Conservation (phyloP, 2,113 vertebrate genomes). For the Sinocyclocheilus anshuiensis region DNA sequence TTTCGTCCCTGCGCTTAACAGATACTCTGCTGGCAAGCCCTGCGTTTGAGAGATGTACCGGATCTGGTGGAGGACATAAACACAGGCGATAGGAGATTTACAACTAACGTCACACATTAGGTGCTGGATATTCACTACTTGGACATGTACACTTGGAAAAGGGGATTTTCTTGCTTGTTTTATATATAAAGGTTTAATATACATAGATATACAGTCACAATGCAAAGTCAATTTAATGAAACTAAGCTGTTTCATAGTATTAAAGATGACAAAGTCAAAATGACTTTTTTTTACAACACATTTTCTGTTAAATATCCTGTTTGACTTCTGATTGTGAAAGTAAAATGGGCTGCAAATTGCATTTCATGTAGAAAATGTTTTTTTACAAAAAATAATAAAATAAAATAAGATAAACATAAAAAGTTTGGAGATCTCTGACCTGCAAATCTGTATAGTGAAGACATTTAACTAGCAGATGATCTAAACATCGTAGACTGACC, state of each 20-base stretch:
- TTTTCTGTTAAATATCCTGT: neutral
- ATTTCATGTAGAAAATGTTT: neutral
- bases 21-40: constrained; percentile 96
- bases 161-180: neutral
- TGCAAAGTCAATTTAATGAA: neutral
- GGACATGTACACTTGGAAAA: neutral
- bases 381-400: too few species aligned
- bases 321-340: neutral
- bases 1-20: constrained; percentile 97
- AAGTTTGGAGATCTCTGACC: too few species aligned
- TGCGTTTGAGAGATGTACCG: constrained; percentile 99
- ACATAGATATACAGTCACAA: neutral
- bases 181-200: neutral
- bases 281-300: too few species aligned
- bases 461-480: too few species aligned
- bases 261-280: neutral
- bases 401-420: neutral
- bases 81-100: constrained; percentile 19
- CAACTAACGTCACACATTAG: neutral
- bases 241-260: neutral
- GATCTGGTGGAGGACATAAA: constrained; percentile 79
- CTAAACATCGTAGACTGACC: too few species aligned
- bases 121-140: neutral
- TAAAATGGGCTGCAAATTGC: neutral
- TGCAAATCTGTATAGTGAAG: too few species aligned